Evolutionary conservation across 2,888 invertebrate species (phyloP), one percentile per base, ranked within the genome.

Genomic region (Napeogenes sylphis): DNA sequence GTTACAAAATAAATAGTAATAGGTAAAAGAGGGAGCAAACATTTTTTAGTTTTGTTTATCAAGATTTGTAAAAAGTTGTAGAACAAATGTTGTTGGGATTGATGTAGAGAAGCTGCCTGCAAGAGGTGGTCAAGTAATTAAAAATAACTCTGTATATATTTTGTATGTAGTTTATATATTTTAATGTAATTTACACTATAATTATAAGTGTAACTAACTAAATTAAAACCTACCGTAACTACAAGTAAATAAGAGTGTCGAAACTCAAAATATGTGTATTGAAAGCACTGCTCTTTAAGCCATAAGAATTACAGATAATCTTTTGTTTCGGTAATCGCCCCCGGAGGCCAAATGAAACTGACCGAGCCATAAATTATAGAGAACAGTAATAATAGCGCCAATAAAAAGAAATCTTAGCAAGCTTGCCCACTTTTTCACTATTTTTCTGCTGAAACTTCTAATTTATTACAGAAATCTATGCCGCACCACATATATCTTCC

Each of bases 361-460:
- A 61, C 68, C 68, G 61, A 42, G 45, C 68, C 55, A 68, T 73
- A 73, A 71, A 73, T 71, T 73, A 71, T 66, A 68, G 61, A 62
- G 66, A 63, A 66, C 60, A 68, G 63, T 69, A 71, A 68, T 73
- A 73, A 71, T 70, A 67, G 65, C 69, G 54, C 66, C 68, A 71
- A 73, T 73, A 73, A 71, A 73, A 72, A 69, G 71, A 66, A 69
- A 73, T 71, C 70, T 70, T 71, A 69, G 62, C 64, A 62, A 59
- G 59, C 67, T 65, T 67, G 59, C 56, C 58, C 63, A 62, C 63
- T 71, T 68, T 69, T 71, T 71, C 67, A 66, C 64, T 65, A 63
- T 69, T 71, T 70, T 65, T 68, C n/a, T n/a, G 51, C 12, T 51
- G 30, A 51, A 51, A 51, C 30, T 30, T 30, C 30, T 51, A 51